Percentiles rank a stretch among this genome's conserved stretches.
Conservation (phyloP, 2,888 invertebrate species). For the Acronicta psi region DNA sequence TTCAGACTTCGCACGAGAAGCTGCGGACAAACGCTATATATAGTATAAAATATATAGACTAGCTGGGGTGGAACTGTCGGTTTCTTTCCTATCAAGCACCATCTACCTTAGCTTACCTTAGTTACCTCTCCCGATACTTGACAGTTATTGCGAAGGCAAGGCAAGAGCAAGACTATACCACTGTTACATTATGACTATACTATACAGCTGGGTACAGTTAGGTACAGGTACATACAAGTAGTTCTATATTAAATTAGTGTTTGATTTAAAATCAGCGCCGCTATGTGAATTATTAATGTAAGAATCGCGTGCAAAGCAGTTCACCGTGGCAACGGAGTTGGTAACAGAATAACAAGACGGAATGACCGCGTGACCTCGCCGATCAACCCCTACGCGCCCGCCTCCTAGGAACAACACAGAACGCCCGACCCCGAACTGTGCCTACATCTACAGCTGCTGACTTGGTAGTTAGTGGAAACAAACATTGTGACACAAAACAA, state of each 20-base stretch:
- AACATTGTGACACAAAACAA: conserved; percentile 1
- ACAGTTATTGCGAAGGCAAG: too few relatives aligned
- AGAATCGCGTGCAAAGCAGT: conserved; percentile 52
- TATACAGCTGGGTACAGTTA: too few relatives aligned
- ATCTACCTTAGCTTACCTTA: too few relatives aligned
- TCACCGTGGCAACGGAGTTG: conserved; percentile 62
- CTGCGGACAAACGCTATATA: too few relatives aligned
- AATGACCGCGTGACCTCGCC: conserved; percentile 69
- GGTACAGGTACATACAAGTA: too few relatives aligned
- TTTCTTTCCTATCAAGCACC: too few relatives aligned
- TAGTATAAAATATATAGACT: too few relatives aligned
- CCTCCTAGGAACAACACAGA: conserved; percentile 49
- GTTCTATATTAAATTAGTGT: conserved; percentile 13
- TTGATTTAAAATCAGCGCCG: conserved; percentile 50
- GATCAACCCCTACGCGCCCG: conserved; percentile 66
- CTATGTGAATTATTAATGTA: conserved; percentile 49
- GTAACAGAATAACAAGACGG: conserved; percentile 58
- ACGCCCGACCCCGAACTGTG: background rate
- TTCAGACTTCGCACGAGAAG: too few relatives aligned
- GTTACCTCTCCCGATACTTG: too few relatives aligned
- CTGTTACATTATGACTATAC: too few relatives aligned
- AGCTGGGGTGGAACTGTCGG: too few relatives aligned
- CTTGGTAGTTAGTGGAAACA: conserved; percentile 7
- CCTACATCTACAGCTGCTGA: conserved; percentile 17
- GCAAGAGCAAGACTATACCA: too few relatives aligned